Percentiles rank a stretch among this genome's conserved stretches.
Evolutionary conservation across 2,797 vertebrate genomes (phyloP).

Genomic region (Sandelia bainsii): DNA sequence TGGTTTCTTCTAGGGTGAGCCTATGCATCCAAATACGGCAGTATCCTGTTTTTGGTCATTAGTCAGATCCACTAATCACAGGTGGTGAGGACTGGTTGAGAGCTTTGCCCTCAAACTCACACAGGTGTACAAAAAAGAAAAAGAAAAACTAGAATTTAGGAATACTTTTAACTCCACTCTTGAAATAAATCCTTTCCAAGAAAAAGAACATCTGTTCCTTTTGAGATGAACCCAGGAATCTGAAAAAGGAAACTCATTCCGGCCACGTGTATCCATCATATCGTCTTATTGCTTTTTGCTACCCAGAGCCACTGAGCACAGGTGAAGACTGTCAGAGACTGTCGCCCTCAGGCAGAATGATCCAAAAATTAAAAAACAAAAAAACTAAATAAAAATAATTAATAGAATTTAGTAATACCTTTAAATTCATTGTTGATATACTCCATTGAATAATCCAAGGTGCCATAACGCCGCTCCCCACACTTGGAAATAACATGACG

Average conservation of each 20-base stretch:
- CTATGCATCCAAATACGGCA: not conserved
- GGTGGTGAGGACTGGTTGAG: not conserved
- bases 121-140: not conserved
- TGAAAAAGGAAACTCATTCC: not conserved
- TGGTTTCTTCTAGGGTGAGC: not conserved
- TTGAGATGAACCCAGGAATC: not conserved
- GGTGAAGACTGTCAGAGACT: not conserved
- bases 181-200: not conserved
- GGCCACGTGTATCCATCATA: not conserved
- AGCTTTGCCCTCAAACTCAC: not conserved
- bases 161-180: constrained; percentile 69
- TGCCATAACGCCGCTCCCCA: constrained; percentile 38
- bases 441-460: constrained; percentile 54
- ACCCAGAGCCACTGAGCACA: not conserved
- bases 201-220: not conserved
- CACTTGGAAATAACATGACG: constrained; percentile 6
- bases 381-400: not conserved
- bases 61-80: too few species aligned
- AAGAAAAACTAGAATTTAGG: not conserved
- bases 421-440: constrained; percentile 52
- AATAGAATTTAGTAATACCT: constrained; percentile 57
- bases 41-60: not conserved
- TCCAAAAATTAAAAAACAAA: not conserved
- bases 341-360: not conserved
- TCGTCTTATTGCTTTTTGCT: not conserved